Conservation (phyloP, 2,797 vertebrate genomes). For the Emys orbicularis region DNA sequence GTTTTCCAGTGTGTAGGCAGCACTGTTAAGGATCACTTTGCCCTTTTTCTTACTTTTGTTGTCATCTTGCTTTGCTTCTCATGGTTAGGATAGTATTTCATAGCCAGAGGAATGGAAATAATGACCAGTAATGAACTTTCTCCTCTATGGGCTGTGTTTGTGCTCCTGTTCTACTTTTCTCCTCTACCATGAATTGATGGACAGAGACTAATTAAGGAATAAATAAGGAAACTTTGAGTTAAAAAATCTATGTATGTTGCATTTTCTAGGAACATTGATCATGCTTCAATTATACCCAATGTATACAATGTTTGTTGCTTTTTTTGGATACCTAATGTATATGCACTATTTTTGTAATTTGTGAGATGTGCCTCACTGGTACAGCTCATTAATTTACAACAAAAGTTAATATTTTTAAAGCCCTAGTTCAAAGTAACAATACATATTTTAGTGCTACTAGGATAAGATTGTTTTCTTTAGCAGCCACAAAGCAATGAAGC, state of each 20-base stretch:
- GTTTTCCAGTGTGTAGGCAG: slow-evolving; percentile 58
- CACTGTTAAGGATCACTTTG: slow-evolving; percentile 17
- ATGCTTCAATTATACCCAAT: background rate
- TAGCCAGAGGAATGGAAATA: slow-evolving; percentile 70
- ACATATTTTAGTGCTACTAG: background rate
- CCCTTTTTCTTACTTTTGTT: slow-evolving; percentile 45
- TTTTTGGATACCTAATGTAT: background rate
- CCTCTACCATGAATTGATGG: background rate
- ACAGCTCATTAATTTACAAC: background rate
- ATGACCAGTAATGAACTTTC: slow-evolving; percentile 61
- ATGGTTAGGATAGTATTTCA: slow-evolving; percentile 37
- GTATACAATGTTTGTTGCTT: background rate
- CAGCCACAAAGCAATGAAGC: background rate
- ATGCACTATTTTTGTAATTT: background rate
- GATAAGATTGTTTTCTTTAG: background rate
- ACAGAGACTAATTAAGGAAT: background rate
- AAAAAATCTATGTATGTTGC: background rate
- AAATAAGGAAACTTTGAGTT: background rate
- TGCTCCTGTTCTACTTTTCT: slow-evolving; percentile 15
- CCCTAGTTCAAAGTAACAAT: background rate
- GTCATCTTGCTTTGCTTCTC: slow-evolving; percentile 44
- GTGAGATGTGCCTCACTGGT: background rate
- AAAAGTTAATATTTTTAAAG: background rate
- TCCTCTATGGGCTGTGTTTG: slow-evolving; percentile 50
- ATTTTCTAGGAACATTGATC: background rate